Evolutionary conservation across 2,888 invertebrate genomes (phyloP).

Genomic region (Phortica okadai): DNA sequence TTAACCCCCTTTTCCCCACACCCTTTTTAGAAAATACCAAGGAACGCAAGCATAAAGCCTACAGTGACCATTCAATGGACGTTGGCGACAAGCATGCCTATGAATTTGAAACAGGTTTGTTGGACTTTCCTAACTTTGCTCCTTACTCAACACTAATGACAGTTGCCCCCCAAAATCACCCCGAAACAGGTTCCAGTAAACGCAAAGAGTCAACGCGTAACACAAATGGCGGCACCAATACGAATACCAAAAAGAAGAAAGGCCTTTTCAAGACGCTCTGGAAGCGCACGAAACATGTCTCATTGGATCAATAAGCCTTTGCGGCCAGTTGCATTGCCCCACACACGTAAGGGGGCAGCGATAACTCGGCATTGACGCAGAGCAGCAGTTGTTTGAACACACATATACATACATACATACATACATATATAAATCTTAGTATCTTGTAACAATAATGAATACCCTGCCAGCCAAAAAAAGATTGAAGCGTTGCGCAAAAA

Average conservation of each 20-base stretch:
- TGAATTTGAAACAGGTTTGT: constrained; percentile 63
- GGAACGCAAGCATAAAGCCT: constrained; percentile 66
- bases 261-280: constrained; percentile 93
- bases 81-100: constrained; percentile 61
- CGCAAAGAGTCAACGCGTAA: constrained; percentile 67
- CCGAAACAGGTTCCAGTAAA: constrained; percentile 45
- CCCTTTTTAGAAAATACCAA: constrained; percentile 55
- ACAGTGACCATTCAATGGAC: constrained; percentile 64
- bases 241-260: constrained; percentile 84
- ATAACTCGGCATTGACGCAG: neutral
- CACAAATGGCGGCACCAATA: constrained; percentile 59
- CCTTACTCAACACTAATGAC: too few relatives aligned
- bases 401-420: constrained; percentile 31
- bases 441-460: constrained; percentile 30
- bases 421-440: constrained; percentile 29
- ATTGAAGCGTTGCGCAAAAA: neutral
- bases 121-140: too few relatives aligned
- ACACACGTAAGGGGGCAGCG: constrained; percentile 1
- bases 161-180: too few relatives aligned
- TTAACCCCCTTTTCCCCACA: neutral
- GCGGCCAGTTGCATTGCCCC: neutral
- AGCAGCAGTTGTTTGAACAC: neutral
- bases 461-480: constrained; percentile 28
- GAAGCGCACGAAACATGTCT: constrained; percentile 92
- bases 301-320: constrained; percentile 85